Conservation (phyloP, 2,113 vertebrate species). For the Colaptes auratus region DNA sequence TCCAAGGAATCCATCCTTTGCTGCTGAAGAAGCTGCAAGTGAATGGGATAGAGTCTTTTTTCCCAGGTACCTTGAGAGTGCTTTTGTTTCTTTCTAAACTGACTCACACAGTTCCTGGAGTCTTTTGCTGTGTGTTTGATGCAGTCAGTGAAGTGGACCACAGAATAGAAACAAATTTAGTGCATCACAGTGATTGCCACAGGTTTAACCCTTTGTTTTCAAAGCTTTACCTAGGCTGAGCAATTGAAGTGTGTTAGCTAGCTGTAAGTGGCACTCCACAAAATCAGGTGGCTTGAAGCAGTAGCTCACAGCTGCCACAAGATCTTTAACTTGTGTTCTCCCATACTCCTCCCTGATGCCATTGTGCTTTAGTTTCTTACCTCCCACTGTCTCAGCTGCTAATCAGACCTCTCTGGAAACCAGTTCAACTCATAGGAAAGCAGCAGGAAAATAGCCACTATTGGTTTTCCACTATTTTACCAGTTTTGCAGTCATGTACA, state of each 20-base stretch:
- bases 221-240: neutral
- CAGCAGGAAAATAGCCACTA: neutral
- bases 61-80: conserved; percentile 82
- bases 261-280: neutral
- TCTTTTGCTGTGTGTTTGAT: neutral
- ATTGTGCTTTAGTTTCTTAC: neutral
- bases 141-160: neutral
- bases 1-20: conserved; percentile 80
- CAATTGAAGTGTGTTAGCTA: neutral
- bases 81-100: neutral
- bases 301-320: neutral
- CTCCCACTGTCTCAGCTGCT: neutral
- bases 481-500: neutral
- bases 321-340: neutral
- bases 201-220: neutral
- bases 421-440: neutral
- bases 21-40: conserved; percentile 80
- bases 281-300: neutral
- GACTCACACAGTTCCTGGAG: accelerated
- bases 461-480: neutral
- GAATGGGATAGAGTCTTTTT: conserved; percentile 85
- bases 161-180: neutral
- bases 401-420: neutral
- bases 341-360: neutral
- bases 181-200: accelerated